These are phyloP conservation scores for Argynnis bischoffii DNA, from an alignment of 2,888 invertebrate genomes.

Conservation along the genomic window DNA sequence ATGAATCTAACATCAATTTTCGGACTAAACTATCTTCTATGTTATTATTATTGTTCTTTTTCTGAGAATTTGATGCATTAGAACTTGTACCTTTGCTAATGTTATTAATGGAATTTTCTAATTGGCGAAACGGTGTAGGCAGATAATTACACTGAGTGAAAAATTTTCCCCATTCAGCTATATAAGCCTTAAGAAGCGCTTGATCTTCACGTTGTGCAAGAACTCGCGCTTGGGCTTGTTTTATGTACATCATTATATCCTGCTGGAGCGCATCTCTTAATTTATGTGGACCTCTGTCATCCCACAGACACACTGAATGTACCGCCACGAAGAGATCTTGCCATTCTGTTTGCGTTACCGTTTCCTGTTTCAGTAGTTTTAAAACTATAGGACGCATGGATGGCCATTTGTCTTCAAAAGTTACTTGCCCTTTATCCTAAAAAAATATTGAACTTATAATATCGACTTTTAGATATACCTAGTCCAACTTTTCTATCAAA, in stretches of 20 bases:
- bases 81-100: conserved; percentile 70
- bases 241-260: conserved; percentile 96
- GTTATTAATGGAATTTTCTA: conserved; percentile 91
- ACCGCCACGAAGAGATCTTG: conserved; percentile 98
- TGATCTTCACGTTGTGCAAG: conserved; percentile 96
- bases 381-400: conserved; percentile 96
- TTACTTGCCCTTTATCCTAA: conserved; percentile 90
- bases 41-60: conserved; percentile 81
- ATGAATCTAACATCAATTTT: conserved; percentile 98
- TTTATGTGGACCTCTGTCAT: conserved; percentile 95
- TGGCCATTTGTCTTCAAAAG: conserved; percentile 98
- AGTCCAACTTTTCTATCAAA: conserved; percentile 2
- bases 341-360: conserved; percentile 97
- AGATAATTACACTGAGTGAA: conserved; percentile 98
- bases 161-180: conserved; percentile 98
- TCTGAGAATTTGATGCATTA: conserved; percentile 68
- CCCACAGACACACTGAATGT: conserved; percentile 98
- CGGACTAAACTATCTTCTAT: conserved; percentile 95
- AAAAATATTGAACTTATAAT: conserved; percentile 45
- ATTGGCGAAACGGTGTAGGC: conserved; percentile 96
- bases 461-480: neutral
- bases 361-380: conserved; percentile 95
- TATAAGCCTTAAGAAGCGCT: conserved; percentile 97
- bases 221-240: conserved; percentile 94
- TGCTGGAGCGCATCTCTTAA: conserved; percentile 93